phyloP scores from a whole-genome alignment of 2,113 vertebrate genomes.

The Tupaia tana region DNA sequence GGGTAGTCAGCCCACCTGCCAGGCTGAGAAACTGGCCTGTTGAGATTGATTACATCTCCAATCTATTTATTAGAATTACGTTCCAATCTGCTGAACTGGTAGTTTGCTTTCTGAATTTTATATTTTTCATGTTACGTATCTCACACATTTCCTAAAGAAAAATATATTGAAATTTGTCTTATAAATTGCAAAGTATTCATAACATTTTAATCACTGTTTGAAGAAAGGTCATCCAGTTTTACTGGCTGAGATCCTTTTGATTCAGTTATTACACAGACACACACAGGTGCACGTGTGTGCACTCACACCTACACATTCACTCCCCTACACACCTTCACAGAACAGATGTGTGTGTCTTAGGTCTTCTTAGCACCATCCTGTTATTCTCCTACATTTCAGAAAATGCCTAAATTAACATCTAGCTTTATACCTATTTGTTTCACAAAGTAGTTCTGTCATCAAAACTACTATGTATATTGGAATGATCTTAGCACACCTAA shows the following conservation, averaged over 20 bases:
- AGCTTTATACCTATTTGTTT: neutral
- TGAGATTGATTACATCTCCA: neutral
- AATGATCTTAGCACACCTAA: neutral
- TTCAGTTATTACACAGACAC: neutral
- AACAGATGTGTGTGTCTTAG: neutral
- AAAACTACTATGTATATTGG: neutral
- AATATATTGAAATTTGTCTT: neutral
- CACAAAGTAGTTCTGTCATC: neutral
- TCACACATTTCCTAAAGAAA: neutral
- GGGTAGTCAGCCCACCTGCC: neutral
- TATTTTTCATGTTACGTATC: neutral
- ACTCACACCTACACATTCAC: neutral
- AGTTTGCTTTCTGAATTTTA: neutral
- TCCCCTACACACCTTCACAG: neutral
- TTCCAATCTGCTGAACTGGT: neutral
- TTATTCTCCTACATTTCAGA: neutral
- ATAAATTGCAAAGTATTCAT: neutral
- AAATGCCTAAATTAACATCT: neutral
- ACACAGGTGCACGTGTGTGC: too few species aligned
- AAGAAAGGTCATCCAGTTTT: constrained; percentile 30
- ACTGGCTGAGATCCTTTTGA: constrained; percentile 39
- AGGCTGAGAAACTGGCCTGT: neutral
- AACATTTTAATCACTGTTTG: neutral
- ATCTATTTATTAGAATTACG: neutral
- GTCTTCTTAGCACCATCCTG: neutral